Conservation (phyloP, 2,888 invertebrate genomes). For the Drosophila diplacantha region DNA sequence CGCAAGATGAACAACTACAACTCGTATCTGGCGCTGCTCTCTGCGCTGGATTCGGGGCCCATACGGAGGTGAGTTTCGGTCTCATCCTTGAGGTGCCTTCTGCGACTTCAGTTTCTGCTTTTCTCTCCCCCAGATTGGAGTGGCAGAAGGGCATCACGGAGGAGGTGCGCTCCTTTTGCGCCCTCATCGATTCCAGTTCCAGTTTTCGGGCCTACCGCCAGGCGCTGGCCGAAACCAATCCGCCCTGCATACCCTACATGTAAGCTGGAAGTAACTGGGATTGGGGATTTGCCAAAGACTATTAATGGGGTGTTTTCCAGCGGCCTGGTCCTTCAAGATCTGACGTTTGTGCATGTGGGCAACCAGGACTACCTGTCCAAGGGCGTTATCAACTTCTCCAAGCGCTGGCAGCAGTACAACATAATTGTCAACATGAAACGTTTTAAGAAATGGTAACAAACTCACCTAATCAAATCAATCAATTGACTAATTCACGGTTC, state of each 20-base stretch:
- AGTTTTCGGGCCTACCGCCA: slow-evolving; percentile 98
- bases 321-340: slow-evolving; percentile 97
- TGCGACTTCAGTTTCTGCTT: rapidly evolving
- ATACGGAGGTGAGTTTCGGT: slow-evolving; percentile 78
- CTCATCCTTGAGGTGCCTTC: rapidly evolving
- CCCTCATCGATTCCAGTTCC: slow-evolving; percentile 97
- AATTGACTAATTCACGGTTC: background rate
- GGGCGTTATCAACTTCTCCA: slow-evolving; percentile 95
- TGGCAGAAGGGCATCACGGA: slow-evolving; percentile 95
- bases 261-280: slow-evolving; percentile 77
- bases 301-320: slow-evolving; percentile 78
- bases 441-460: slow-evolving; percentile 93
- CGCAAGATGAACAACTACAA: slow-evolving; percentile 99
- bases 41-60: slow-evolving; percentile 97
- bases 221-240: slow-evolving; percentile 94
- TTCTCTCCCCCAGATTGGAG: slow-evolving; percentile 85
- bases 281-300: too few relatives aligned
- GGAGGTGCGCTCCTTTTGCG: slow-evolving; percentile 94
- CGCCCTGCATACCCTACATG: slow-evolving; percentile 99
- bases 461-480: too few relatives aligned
- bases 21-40: slow-evolving; percentile 96
- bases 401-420: slow-evolving; percentile 99
- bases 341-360: slow-evolving; percentile 99
- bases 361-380: slow-evolving; percentile 94
- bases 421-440: slow-evolving; percentile 98